These are phyloP conservation scores for Xiphias gladius DNA, from an alignment of 2,113 vertebrate species.

Conservation along the genomic window DNA sequence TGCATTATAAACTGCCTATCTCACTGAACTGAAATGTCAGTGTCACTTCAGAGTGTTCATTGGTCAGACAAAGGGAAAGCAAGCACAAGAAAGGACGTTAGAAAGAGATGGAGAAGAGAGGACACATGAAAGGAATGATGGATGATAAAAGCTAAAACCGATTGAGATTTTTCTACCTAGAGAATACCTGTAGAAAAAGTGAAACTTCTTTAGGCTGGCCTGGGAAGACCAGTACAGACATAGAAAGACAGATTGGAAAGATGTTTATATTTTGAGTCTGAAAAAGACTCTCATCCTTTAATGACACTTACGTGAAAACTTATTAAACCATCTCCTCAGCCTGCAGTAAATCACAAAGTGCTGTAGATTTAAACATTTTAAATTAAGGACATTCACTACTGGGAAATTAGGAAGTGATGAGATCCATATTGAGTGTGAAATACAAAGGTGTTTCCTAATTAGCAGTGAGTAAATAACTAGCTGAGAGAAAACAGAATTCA, in stretches of 20 bases:
- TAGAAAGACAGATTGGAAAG: background rate
- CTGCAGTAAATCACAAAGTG: background rate
- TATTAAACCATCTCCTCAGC: background rate
- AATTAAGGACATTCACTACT: background rate
- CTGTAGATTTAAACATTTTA: background rate
- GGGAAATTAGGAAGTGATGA: conserved; percentile 15
- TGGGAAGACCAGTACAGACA: background rate
- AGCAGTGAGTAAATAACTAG: background rate
- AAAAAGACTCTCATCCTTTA: background rate
- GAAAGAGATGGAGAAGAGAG: background rate
- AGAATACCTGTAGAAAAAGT: background rate
- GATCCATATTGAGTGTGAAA: conserved; percentile 10
- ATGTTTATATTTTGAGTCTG: background rate
- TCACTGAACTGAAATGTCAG: conserved; percentile 62
- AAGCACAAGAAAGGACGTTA: conserved; percentile 20
- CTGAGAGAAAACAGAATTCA: background rate
- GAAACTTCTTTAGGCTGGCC: background rate
- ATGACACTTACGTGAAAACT: no score
- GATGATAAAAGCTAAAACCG: background rate
- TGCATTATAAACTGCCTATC: conserved; percentile 12
- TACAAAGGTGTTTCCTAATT: conserved; percentile 19
- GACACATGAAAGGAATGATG: conserved; percentile 25
- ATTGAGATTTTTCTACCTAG: background rate
- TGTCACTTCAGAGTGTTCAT: conserved; percentile 44
- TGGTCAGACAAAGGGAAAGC: conserved; percentile 49